Conservation (phyloP, 2,797 vertebrate genomes). For the Esox masquinongy region DNA sequence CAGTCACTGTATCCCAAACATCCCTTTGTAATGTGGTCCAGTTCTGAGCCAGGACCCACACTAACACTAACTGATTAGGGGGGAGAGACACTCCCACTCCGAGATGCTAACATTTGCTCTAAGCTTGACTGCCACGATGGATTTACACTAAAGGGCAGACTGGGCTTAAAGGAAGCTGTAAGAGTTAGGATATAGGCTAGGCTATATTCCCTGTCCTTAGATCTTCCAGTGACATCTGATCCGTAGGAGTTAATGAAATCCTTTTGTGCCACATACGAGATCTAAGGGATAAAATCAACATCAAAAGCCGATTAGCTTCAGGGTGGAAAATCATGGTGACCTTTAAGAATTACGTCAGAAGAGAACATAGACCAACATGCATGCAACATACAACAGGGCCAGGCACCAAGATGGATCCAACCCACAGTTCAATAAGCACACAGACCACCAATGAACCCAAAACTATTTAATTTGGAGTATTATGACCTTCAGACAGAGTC, state of each 20-base stretch:
- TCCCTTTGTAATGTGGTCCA: constrained; percentile 26
- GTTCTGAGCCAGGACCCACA: constrained; percentile 17
- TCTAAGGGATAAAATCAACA: constrained; percentile 37
- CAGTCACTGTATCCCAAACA: constrained; percentile 40
- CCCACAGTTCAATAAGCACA: constrained; percentile 32
- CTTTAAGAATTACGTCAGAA: constrained; percentile 47
- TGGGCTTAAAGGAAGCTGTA: constrained; percentile 4
- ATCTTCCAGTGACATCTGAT: constrained; percentile 25
- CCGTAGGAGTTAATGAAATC: constrained; percentile 46
- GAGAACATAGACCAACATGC: constrained; percentile 31
- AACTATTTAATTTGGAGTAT: constrained; percentile 50
- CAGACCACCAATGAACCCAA: constrained; percentile 38
- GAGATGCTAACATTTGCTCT: neutral
- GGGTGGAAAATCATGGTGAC: constrained; percentile 30
- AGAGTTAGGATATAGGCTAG: constrained; percentile 1
- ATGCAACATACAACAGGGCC: constrained; percentile 35
- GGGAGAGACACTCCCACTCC: neutral
- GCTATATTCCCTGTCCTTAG: constrained; percentile 1
- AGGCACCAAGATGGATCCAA: constrained; percentile 54
- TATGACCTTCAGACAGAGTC: constrained; percentile 45
- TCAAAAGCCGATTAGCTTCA: constrained; percentile 39
- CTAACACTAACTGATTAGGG: neutral
- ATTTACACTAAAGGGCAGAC: neutral
- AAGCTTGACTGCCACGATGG: neutral
- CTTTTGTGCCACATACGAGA: constrained; percentile 38